phyloP scores from a whole-genome alignment of 2,797 vertebrate genomes.

The Garrulus glandarius region DNA sequence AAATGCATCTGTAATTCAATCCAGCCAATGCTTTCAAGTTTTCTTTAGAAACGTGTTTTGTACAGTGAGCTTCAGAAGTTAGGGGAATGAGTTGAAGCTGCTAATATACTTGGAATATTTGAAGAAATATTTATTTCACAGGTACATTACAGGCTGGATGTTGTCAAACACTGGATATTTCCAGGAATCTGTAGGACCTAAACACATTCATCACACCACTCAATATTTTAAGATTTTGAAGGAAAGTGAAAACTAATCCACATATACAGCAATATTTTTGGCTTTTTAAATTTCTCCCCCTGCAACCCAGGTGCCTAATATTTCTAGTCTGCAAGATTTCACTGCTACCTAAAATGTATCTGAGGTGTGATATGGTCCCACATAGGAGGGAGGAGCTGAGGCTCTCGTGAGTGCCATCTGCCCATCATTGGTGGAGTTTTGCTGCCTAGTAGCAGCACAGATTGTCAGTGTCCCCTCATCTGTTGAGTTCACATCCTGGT shows the following conservation, averaged over 20 bases:
- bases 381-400: not conserved
- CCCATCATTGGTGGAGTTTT: not conserved
- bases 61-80: not conserved
- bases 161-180: not conserved
- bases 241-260: not conserved
- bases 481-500: not conserved
- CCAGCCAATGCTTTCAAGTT: not conserved
- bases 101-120: not conserved
- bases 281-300: not conserved
- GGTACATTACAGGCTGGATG: not conserved
- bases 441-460: not conserved
- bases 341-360: not conserved
- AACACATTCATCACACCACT: not conserved
- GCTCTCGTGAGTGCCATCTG: not conserved
- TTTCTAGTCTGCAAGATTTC: not conserved
- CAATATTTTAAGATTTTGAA: not conserved
- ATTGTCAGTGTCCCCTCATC: not conserved
- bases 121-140: not conserved
- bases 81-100: not conserved
- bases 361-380: not conserved
- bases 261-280: not conserved
- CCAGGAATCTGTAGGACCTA: not conserved
- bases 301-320: not conserved
- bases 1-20: not conserved
- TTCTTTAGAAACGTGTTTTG: not conserved